A percentile compares a stretch with the other conserved stretches of the same genome.
These are phyloP conservation scores for Heliconius aoede DNA, from an alignment of 2,888 invertebrate genomes.

Conservation along the genomic window DNA sequence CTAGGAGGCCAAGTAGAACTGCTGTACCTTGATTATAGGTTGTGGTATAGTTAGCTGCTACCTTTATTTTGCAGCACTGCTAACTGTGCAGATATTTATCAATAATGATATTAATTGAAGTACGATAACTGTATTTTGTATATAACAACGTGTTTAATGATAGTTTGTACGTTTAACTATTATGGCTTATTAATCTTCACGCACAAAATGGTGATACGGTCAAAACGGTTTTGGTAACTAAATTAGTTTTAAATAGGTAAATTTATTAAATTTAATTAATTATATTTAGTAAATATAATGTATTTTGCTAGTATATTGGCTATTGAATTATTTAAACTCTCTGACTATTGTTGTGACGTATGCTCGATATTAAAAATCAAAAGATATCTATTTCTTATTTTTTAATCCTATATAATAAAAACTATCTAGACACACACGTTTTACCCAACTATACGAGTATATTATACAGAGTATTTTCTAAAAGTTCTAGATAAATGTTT, in stretches of 20 bases:
- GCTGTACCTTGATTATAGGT: slow-evolving; percentile 60
- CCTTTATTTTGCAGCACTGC: slow-evolving; percentile 54
- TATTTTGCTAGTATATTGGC: too few relatives aligned
- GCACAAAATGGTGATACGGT: background rate
- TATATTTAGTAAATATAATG: too few relatives aligned
- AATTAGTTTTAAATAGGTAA: slow-evolving; percentile 6
- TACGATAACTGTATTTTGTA: slow-evolving; percentile 19
- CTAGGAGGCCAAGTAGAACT: slow-evolving; percentile 63
- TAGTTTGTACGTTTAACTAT: background rate
- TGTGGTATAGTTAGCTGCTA: slow-evolving; percentile 35
- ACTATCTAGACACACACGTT: background rate
- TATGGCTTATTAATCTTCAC: background rate
- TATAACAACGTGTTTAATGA: slow-evolving; percentile 11
- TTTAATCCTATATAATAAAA: background rate
- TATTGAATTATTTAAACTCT: too few relatives aligned
- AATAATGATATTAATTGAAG: slow-evolving; percentile 28
- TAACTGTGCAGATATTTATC: slow-evolving; percentile 23
- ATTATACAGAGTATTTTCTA: background rate
- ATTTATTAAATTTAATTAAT: background rate
- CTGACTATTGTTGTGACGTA: too few relatives aligned
- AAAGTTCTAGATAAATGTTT: background rate
- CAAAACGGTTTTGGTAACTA: background rate
- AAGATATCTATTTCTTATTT: too few relatives aligned
- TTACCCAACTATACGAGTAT: background rate
- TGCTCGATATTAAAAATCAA: too few relatives aligned